These are phyloP conservation scores for Crioceris asparagi DNA, from an alignment of 2,888 invertebrate genomes.

Conservation along the genomic window DNA sequence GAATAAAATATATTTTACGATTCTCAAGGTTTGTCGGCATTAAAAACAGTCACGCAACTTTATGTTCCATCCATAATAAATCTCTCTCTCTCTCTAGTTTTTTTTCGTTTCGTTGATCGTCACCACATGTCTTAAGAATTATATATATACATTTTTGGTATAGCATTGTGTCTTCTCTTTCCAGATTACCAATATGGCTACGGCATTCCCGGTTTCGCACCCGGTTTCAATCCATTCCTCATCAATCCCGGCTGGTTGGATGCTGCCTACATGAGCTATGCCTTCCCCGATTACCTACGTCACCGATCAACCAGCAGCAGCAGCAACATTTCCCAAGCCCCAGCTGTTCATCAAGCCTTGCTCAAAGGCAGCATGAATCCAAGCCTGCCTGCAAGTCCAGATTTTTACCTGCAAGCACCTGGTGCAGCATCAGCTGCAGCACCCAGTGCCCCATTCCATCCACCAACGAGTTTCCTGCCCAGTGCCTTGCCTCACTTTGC, in stretches of 20 bases:
- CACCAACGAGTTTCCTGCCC: conserved; percentile 21
- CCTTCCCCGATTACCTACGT: conserved; percentile 59
- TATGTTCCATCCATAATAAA: no score
- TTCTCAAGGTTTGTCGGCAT: no score
- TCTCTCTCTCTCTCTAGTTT: no score
- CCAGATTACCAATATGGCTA: conserved; percentile 72
- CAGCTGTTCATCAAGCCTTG: conserved; percentile 23
- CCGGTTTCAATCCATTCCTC: conserved; percentile 66
- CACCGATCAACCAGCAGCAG: no score
- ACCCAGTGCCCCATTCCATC: conserved; percentile 27
- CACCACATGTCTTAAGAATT: no score
- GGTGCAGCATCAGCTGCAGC: conserved; percentile 33
- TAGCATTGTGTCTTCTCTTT: conserved; percentile 33
- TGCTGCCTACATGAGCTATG: conserved; percentile 70
- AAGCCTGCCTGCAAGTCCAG: no score
- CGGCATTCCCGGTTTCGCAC: conserved; percentile 48
- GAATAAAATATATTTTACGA: no score
- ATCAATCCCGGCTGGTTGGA: conserved; percentile 72
- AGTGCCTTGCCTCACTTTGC: conserved; percentile 15
- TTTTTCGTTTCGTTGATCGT: no score
- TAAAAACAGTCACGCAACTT: no score
- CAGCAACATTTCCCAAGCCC: conserved; percentile 31
- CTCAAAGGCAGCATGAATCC: conserved; percentile 34
- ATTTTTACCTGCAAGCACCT: conserved; percentile 29
- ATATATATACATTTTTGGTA: no score